Evolutionary conservation across 1,140 invertebrate species (phyloP).

Genomic region (Lepidurus couesii): DNA sequence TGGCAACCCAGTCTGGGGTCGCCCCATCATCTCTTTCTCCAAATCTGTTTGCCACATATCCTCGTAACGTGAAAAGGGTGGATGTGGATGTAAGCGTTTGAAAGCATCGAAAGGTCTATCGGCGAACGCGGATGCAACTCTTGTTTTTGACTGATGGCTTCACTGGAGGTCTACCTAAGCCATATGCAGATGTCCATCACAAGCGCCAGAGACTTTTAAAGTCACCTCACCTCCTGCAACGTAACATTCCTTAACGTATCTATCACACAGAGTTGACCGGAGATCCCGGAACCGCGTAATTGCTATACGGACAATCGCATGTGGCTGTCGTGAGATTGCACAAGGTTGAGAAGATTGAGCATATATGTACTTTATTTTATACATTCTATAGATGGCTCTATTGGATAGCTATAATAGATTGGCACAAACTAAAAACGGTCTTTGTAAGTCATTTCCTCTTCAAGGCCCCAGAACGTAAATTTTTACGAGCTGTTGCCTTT

Average conservation of each 20-base stretch:
- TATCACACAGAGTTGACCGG: background rate
- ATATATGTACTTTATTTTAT: background rate
- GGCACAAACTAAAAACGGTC: background rate
- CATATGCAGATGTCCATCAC: background rate
- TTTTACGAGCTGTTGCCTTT: background rate
- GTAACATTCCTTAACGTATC: background rate
- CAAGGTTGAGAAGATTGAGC: background rate
- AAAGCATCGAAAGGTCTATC: background rate
- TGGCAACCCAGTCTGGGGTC: background rate
- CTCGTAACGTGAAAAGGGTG: too few relatives aligned
- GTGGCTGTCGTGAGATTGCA: background rate
- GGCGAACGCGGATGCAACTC: background rate
- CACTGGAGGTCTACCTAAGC: background rate
- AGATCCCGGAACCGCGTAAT: background rate
- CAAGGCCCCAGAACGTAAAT: background rate
- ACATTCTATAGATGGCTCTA: background rate
- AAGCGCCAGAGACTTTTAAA: background rate
- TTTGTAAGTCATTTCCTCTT: background rate
- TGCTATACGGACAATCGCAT: background rate
- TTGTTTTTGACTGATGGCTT: slow-evolving; percentile 3
- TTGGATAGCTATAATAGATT: background rate
- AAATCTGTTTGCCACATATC: too few relatives aligned
- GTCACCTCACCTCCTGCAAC: slow-evolving; percentile 10
- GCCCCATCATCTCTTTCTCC: too few relatives aligned
- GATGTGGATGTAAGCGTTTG: too few relatives aligned